phyloP scores from a whole-genome alignment of 2,888 invertebrate species.

The Pyrrhia umbra region DNA sequence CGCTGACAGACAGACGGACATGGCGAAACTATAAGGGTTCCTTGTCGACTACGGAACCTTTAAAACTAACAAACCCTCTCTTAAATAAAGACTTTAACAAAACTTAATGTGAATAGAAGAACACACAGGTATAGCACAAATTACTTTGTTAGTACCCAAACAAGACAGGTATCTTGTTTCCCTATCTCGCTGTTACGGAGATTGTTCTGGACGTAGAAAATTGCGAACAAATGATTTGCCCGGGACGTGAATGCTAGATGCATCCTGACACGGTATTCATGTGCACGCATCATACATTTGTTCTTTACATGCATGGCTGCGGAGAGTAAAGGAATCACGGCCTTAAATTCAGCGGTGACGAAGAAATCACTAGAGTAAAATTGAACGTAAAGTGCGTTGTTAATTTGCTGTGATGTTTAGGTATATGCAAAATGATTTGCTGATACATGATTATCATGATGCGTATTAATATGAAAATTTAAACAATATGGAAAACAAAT shows the following conservation, averaged over 20 bases:
- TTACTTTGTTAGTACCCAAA: conserved; percentile 40
- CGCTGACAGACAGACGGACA: too few species aligned
- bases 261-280: conserved; percentile 41
- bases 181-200: conserved; percentile 37
- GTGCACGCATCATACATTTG: conserved; percentile 50
- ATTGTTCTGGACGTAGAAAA: conserved; percentile 55
- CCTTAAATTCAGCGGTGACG: conserved; percentile 30
- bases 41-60: not conserved
- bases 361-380: not conserved
- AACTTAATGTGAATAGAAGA: conserved; percentile 1
- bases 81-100: conserved; percentile 11
- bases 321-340: conserved; percentile 13
- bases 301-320: conserved; percentile 36
- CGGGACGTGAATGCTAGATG: conserved; percentile 45
- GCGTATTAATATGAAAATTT: too few species aligned
- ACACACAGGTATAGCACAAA: conserved; percentile 16
- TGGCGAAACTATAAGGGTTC: not conserved
- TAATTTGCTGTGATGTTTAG: too few species aligned
- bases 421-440: too few species aligned
- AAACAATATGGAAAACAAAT: not conserved
- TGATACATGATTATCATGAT: too few species aligned
- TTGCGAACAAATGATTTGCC: conserved; percentile 54
- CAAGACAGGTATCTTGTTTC: conserved; percentile 40
- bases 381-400: too few species aligned
- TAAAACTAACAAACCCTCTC: not conserved